Evolutionary conservation across 2,888 invertebrate genomes (phyloP).

Genomic region (Enchytraeus crypticus): DNA sequence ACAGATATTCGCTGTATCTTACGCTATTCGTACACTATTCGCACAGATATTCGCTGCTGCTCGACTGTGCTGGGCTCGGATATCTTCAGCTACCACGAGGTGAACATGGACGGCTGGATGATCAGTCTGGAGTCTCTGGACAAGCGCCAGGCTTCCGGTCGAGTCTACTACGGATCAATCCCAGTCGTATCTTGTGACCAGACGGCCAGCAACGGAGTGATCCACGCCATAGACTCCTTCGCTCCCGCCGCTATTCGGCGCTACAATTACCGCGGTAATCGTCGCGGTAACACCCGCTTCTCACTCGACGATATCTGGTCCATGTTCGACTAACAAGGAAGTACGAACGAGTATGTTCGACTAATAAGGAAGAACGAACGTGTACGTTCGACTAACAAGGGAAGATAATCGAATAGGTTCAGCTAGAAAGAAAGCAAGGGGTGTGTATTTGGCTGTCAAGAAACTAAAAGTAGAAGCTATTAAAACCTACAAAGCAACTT

Average conservation of each 20-base stretch:
- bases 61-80: conserved; percentile 45
- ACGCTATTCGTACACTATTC: no score
- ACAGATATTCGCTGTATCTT: no score
- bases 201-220: conserved; percentile 63
- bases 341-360: no score
- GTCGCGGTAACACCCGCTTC: not conserved
- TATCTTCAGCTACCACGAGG: conserved; percentile 43
- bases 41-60: conserved; percentile 48
- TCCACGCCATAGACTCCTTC: conserved; percentile 61
- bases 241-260: conserved; percentile 40
- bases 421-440: no score
- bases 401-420: no score
- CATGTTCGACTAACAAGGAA: conserved; percentile 1
- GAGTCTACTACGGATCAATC: conserved; percentile 40
- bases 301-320: not conserved
- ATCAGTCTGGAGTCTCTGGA: conserved; percentile 41
- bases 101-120: conserved; percentile 41
- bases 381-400: no score
- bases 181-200: conserved; percentile 54
- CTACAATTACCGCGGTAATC: not conserved
- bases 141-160: conserved; percentile 36
- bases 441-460: no score
- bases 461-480: no score
- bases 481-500: no score
- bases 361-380: no score